Conservation (phyloP, 2,888 invertebrate genomes). For the Hirtodrosophila duncani region DNA sequence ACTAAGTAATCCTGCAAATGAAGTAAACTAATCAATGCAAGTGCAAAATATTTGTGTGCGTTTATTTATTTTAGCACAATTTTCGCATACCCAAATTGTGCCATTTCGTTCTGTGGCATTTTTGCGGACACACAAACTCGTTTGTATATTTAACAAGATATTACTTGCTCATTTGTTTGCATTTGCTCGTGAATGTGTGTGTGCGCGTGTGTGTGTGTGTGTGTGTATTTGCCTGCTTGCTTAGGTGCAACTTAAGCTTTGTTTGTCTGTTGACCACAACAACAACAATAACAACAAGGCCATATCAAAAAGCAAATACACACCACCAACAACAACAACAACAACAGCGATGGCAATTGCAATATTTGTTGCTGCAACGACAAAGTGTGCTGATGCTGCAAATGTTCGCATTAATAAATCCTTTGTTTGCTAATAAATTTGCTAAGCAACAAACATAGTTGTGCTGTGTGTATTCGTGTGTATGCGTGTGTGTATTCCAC, state of each 20-base stretch:
- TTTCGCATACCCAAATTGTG: slow-evolving; percentile 22
- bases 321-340: slow-evolving; percentile 29
- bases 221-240: slow-evolving; percentile 21
- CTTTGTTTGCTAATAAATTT: slow-evolving; percentile 64
- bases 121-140: slow-evolving; percentile 4
- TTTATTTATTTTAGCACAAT: slow-evolving; percentile 18
- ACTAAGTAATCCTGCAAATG: slow-evolving; percentile 6
- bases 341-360: slow-evolving; percentile 28
- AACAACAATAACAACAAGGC: slow-evolving; percentile 10
- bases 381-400: slow-evolving; percentile 55
- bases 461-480: slow-evolving; percentile 22
- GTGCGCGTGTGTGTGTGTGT: too few relatives aligned
- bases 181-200: too few relatives aligned
- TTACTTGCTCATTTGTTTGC: not conserved
- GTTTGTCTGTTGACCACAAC: slow-evolving; percentile 40
- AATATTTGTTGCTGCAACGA: slow-evolving; percentile 19
- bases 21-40: slow-evolving; percentile 39
- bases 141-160: not conserved
- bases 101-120: slow-evolving; percentile 7
- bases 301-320: slow-evolving; percentile 16
- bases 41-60: slow-evolving; percentile 7
- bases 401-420: slow-evolving; percentile 65
- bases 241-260: slow-evolving; percentile 53
- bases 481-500: not conserved
- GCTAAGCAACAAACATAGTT: slow-evolving; percentile 37